Percentiles rank a stretch among this genome's conserved stretches.
Evolutionary conservation across 2,797 vertebrate species (phyloP).

Genomic region (Tapirus indicus): DNA sequence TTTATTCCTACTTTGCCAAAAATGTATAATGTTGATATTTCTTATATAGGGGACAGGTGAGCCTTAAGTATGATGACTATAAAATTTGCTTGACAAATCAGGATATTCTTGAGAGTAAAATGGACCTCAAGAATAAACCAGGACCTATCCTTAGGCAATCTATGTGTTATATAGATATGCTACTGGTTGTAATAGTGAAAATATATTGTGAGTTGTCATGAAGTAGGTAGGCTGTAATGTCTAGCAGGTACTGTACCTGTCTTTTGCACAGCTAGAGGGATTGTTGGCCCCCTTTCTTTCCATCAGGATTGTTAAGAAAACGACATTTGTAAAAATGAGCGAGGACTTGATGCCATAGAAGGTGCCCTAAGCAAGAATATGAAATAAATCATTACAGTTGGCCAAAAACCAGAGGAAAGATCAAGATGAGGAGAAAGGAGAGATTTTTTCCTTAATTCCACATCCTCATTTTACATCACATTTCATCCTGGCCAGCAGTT

Average conservation of each 20-base stretch:
- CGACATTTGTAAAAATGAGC: constrained; percentile 51
- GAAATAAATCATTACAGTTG: constrained; percentile 1
- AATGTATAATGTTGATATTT: not conserved
- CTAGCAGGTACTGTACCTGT: not conserved
- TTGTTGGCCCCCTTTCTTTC: not conserved
- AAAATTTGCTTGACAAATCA: not conserved
- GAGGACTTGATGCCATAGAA: not conserved
- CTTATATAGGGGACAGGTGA: not conserved
- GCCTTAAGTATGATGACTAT: not conserved
- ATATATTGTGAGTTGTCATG: not conserved
- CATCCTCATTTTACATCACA: not conserved
- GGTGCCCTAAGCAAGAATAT: not conserved
- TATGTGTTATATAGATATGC: not conserved
- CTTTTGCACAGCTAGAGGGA: not conserved
- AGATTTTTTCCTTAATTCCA: not conserved
- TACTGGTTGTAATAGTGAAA: not conserved
- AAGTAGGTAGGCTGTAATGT: not conserved
- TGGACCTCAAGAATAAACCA: not conserved
- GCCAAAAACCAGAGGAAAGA: constrained; percentile 6
- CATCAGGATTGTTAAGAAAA: not conserved
- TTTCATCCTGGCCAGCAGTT: not conserved
- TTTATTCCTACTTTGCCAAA: not conserved
- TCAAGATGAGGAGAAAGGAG: not conserved
- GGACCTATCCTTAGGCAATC: not conserved
- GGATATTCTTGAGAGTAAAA: not conserved